Evolutionary conservation across 2,113 vertebrate genomes (phyloP), one percentile per base, ranked within the genome.

Genomic region (Galemys pyrenaicus): DNA sequence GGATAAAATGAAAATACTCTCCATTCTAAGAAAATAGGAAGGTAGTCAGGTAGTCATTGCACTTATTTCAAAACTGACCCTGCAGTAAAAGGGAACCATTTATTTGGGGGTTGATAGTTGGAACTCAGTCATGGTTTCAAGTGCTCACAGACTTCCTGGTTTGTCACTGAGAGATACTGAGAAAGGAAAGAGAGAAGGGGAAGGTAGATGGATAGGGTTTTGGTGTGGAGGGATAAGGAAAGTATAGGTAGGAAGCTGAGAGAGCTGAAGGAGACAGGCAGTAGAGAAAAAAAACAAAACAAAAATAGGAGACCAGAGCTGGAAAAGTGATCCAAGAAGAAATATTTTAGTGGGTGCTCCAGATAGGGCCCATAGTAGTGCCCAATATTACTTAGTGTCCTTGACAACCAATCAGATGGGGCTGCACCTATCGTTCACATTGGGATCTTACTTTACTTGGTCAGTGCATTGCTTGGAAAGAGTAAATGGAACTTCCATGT

Each of bases 51-150:
- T 44, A 67, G 13, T 41, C 46, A 49, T 8, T 49, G 26, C 13
- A 30, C 67, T 74, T 74, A 71, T n/a, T 84, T 95, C 79, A 91
- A 91, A 94, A 82, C 12, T 74, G 37, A 93, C 13, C 24, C 19
- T 75, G 11, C 7, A 82, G 24, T 68, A 26, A 46, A 78, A 37
- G 39, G 24, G 1, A 46, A 60, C 7, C 54, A 85, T 85, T 89
- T 71, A 41, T 68, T 60, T 30, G 60, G 22, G 17, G 41, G 46
- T 78, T 92, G 22, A 78, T 15, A 13, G 41, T 62, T 54, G 64
- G 32, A 58, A 15, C 20, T 89, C 20, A 30, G 30, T 30, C 41
- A 64, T 68, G 20, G 91, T 82, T 58, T 70, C 15, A 77, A 73
- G 37, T 28, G 6, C 68, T 67, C 46, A 84, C 12, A 16, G 17